Evolutionary conservation across 2,888 invertebrate species (phyloP), one percentile per base, ranked within the genome.

Genomic region (Acleris sparsana): DNA sequence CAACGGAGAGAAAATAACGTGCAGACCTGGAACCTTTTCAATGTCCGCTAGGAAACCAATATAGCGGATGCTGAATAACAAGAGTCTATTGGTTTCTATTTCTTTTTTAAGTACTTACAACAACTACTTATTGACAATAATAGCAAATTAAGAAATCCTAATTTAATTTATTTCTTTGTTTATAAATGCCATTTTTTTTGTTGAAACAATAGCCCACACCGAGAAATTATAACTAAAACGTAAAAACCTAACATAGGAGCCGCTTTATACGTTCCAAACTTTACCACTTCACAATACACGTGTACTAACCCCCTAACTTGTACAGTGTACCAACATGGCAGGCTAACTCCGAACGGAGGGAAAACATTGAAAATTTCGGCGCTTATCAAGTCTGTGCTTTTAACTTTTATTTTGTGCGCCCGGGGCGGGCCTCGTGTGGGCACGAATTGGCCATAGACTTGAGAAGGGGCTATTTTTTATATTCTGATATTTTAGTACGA

Each of bases 331-430:
- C 66, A 68, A 69, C 69, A 53, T 57, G 75, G 70, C 72, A 70
- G 73, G 75, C 75, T 76, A 82, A 83, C 81, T 84, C 83, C 57
- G 57, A 17, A 7, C 43, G 39, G 80, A 82, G 80, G 83, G 86
- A 86, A 88, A 88, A 87, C 91, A 90, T 90, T 90, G 90, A 90
- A 91, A 92, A 89, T 92, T 90, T 89, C 75, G 91, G 85, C 84
- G 85, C 89, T 91, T 92, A 92, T 91, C 91, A 81, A 66, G 80
- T 67, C 74, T 72, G 72, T 77, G 71, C 79, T 80, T 84, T 87
- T 85, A 89, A 89, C 88, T 91, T 92, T 91, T 90, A 91, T 92
- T 90, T 87, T 85, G 82, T 80, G 86, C 80, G 85, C 89, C 84
- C 82, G 80, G 79, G 84, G 89, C 88, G 82, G 79, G 80, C 80